These are phyloP conservation scores for Diploptera punctata DNA, from an alignment of 2,888 invertebrate species.

Conservation along the genomic window DNA sequence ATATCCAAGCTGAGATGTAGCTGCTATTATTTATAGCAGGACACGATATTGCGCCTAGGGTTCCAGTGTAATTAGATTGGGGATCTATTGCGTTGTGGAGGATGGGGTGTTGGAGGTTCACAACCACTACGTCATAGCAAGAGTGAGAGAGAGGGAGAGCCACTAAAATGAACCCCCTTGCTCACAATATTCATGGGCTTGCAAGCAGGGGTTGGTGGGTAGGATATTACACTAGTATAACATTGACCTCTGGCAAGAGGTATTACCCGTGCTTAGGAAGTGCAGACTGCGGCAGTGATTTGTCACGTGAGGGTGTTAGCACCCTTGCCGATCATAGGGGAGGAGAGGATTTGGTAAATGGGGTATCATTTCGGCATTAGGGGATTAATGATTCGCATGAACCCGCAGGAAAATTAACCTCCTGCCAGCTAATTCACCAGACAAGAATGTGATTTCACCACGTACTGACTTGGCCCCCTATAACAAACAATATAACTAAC, in stretches of 20 bases:
- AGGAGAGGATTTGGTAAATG: constrained; percentile 54
- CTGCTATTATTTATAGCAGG: constrained; percentile 42
- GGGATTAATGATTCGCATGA: constrained; percentile 44
- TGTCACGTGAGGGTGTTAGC: constrained; percentile 36
- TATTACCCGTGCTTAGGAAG: constrained; percentile 36
- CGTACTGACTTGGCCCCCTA: not conserved
- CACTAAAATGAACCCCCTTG: constrained; percentile 27
- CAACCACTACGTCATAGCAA: constrained; percentile 35
- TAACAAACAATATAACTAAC: no score
- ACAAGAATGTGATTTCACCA: not conserved
- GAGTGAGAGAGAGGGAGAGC: not conserved
- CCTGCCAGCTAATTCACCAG: constrained; percentile 16
- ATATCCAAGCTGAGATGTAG: constrained; percentile 8
- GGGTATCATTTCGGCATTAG: constrained; percentile 50
- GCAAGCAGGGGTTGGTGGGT: constrained; percentile 50
- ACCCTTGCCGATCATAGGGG: constrained; percentile 31
- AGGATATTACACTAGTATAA: constrained; percentile 48
- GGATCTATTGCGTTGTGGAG: constrained; percentile 44
- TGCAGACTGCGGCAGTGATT: constrained; percentile 40
- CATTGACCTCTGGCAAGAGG: constrained; percentile 38
- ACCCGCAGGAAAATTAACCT: constrained; percentile 43
- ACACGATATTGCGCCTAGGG: constrained; percentile 39
- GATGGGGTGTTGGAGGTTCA: constrained; percentile 26
- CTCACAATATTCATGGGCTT: constrained; percentile 40
- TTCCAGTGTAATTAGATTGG: constrained; percentile 46